phyloP scores from a whole-genome alignment of 2,888 invertebrate species.

The Heterodera filipjevi region DNA sequence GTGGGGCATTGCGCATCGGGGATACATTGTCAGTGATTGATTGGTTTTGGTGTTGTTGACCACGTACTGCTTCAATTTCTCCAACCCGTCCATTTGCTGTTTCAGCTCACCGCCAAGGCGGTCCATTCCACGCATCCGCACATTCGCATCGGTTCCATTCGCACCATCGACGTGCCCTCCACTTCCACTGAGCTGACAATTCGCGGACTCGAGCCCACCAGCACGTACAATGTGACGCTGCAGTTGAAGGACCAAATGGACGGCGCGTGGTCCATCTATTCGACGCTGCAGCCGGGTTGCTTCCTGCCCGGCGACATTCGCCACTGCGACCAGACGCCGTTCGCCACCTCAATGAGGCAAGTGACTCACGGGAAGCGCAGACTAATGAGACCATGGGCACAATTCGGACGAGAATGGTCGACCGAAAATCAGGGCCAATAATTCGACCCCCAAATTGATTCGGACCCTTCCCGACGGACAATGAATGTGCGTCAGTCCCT shows the following conservation, averaged over 20 bases:
- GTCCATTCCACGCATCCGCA: conserved; percentile 59
- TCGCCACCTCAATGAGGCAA: conserved; percentile 64
- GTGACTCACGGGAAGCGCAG: background rate
- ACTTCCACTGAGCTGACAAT: conserved; percentile 60
- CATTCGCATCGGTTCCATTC: conserved; percentile 52
- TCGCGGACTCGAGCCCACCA: conserved; percentile 58
- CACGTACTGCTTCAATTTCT: background rate
- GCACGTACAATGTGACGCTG: conserved; percentile 65
- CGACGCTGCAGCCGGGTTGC: conserved; percentile 65
- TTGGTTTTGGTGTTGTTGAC: background rate
- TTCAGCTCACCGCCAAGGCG: conserved; percentile 57
- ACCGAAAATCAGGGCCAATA: too few species aligned
- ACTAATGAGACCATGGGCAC: background rate
- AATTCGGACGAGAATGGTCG: too few species aligned
- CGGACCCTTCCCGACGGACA: too few species aligned
- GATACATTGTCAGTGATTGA: conserved; percentile 52
- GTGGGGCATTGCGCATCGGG: conserved; percentile 60
- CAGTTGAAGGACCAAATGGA: conserved; percentile 56
- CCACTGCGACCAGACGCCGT: conserved; percentile 63
- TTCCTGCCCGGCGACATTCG: conserved; percentile 62
- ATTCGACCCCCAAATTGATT: too few species aligned
- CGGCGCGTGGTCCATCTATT: conserved; percentile 64
- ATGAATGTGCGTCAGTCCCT: background rate
- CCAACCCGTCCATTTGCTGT: too few species aligned
- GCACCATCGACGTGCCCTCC: conserved; percentile 57